Evolutionary conservation across 2,888 invertebrate species (phyloP).

Genomic region (Drosophila lacicola): DNA sequence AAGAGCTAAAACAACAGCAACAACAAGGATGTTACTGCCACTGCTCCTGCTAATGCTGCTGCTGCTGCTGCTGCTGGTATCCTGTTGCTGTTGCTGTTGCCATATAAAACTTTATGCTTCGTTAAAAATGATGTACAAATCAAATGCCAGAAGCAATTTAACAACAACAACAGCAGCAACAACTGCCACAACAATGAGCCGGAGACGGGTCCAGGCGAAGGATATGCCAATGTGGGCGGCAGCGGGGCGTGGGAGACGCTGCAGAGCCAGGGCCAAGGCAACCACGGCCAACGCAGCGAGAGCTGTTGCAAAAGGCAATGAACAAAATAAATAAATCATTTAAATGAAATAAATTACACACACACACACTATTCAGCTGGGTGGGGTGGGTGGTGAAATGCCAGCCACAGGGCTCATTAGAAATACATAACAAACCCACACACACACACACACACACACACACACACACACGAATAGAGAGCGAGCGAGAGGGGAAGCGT

Average conservation of each 20-base stretch:
- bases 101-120: slow-evolving; percentile 72
- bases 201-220: slow-evolving; percentile 41
- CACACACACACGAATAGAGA: neutral
- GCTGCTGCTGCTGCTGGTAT: slow-evolving; percentile 15
- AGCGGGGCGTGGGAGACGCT: neutral
- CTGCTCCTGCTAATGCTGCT: slow-evolving; percentile 15
- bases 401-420: slow-evolving; percentile 70
- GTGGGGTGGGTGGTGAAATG: neutral
- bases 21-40: slow-evolving; percentile 26
- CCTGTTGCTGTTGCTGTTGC: slow-evolving; percentile 25
- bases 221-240: slow-evolving; percentile 5
- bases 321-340: slow-evolving; percentile 79
- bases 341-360: slow-evolving; percentile 72
- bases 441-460: neutral
- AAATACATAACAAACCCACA: slow-evolving; percentile 56
- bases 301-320: slow-evolving; percentile 66
- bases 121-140: slow-evolving; percentile 79
- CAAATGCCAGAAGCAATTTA: slow-evolving; percentile 78
- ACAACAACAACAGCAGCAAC: slow-evolving; percentile 53
- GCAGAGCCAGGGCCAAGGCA: slow-evolving; percentile 7
- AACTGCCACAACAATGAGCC: slow-evolving; percentile 47
- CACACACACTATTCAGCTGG: slow-evolving; percentile 7
- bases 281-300: slow-evolving; percentile 32
- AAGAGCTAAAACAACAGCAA: slow-evolving; percentile 33
- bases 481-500: neutral